Evolutionary conservation across 2,797 vertebrate species (phyloP).

Genomic region (Botia kubotai): DNA sequence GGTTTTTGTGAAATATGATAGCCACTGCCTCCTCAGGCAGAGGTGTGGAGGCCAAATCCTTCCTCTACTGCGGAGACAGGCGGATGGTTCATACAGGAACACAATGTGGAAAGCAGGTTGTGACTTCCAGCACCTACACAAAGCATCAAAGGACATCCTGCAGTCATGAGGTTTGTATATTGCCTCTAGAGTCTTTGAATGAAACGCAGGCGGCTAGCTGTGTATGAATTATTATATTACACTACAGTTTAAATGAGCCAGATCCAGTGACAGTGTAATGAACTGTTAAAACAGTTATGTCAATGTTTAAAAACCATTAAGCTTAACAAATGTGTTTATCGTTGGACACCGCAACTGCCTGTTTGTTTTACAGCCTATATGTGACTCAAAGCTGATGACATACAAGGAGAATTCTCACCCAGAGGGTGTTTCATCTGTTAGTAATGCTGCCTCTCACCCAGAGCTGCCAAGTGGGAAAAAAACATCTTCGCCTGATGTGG

Average conservation of each 20-base stretch:
- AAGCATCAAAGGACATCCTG: slow-evolving; percentile 49
- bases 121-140: slow-evolving; percentile 46
- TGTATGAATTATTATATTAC: neutral
- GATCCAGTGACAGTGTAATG: neutral
- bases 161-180: slow-evolving; percentile 28
- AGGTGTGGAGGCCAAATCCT: slow-evolving; percentile 43
- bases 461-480: slow-evolving; percentile 50
- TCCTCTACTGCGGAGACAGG: slow-evolving; percentile 49
- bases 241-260: neutral
- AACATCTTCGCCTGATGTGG: slow-evolving; percentile 19
- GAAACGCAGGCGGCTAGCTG: neutral
- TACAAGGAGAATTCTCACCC: slow-evolving; percentile 69
- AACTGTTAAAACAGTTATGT: neutral
- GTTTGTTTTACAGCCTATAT: slow-evolving; percentile 67
- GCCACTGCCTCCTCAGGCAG: slow-evolving; percentile 33
- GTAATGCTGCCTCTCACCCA: slow-evolving; percentile 22
- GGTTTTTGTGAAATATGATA: neutral
- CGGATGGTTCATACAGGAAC: slow-evolving; percentile 63
- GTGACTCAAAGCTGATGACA: slow-evolving; percentile 71
- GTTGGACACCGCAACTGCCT: neutral
- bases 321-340: slow-evolving; percentile 40
- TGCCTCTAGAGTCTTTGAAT: neutral
- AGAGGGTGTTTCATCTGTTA: slow-evolving; percentile 65
- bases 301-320: slow-evolving; percentile 61
- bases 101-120: slow-evolving; percentile 61